A percentile compares a stretch with the other conserved stretches of the same genome.
Evolutionary conservation across 2,797 vertebrate species (phyloP).

Genomic region (Calcarius lapponicus): DNA sequence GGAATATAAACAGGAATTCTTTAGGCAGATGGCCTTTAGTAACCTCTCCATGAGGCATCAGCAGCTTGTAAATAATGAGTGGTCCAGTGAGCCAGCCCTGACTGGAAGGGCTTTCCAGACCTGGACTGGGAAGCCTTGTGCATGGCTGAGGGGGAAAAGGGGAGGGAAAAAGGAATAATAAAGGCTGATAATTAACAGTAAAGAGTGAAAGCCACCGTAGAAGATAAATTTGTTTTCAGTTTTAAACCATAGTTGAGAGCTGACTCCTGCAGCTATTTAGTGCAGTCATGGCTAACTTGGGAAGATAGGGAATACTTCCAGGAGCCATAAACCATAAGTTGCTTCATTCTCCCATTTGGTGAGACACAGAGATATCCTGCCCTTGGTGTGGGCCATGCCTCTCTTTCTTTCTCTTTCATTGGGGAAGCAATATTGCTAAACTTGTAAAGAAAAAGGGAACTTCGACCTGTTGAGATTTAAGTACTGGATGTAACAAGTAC

Average conservation of each 20-base stretch:
- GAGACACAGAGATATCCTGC: not conserved
- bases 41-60: not conserved
- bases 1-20: slow-evolving; percentile 46
- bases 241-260: not conserved
- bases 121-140: not conserved
- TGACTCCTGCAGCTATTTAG: not conserved
- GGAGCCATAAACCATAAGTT: not conserved
- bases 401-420: not conserved
- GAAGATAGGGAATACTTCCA: not conserved
- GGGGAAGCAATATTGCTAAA: not conserved
- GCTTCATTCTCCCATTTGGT: not conserved
- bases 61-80: slow-evolving; percentile 21
- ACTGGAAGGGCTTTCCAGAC: not conserved
- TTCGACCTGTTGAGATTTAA: not conserved
- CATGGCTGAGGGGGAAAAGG: not conserved
- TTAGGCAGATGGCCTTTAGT: slow-evolving; percentile 52
- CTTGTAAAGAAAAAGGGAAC: not conserved
- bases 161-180: rapidly evolving
- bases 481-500: not conserved
- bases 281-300: not conserved
- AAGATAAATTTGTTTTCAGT: not conserved
- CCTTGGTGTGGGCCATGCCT: not conserved
- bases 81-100: not conserved
- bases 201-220: not conserved
- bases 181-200: not conserved